phyloP scores from a whole-genome alignment of 2,113 vertebrate genomes.

The Formicarius rufipectus region DNA sequence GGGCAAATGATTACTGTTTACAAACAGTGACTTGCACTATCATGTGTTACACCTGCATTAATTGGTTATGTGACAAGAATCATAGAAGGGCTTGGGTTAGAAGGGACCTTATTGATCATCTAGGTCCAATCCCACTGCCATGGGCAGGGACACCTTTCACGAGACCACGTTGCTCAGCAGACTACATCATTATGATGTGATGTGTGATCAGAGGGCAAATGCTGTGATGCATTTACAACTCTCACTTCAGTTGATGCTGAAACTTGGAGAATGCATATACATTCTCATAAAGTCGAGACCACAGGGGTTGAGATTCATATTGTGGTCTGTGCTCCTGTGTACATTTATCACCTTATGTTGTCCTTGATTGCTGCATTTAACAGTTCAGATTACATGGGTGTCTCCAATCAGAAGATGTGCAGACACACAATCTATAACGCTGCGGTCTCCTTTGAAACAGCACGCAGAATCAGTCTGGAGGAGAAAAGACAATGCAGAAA shows the following conservation, averaged over 20 bases:
- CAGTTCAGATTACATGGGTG: neutral
- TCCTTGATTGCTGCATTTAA: neutral
- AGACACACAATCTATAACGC: too few species aligned
- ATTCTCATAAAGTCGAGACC: neutral
- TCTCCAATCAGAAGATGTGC: too few species aligned
- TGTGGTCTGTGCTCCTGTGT: rapidly evolving
- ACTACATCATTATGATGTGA: too few species aligned
- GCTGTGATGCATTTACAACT: neutral
- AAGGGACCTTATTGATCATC: neutral
- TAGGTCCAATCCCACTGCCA: neutral
- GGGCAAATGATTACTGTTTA: neutral
- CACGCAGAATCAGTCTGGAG: too few species aligned
- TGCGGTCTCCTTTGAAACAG: too few species aligned
- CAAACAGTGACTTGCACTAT: neutral
- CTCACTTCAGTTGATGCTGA: neutral
- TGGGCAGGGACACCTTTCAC: neutral
- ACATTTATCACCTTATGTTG: rapidly evolving
- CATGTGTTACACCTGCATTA: neutral
- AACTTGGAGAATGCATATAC: neutral
- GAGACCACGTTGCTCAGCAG: neutral
- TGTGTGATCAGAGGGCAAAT: neutral
- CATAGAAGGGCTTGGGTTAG: neutral
- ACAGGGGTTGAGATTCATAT: too few species aligned
- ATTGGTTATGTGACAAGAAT: neutral
- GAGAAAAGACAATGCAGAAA: too few species aligned